phyloP scores from a whole-genome alignment of 2,888 invertebrate species.

The Scrobipalpa atriplicella region DNA sequence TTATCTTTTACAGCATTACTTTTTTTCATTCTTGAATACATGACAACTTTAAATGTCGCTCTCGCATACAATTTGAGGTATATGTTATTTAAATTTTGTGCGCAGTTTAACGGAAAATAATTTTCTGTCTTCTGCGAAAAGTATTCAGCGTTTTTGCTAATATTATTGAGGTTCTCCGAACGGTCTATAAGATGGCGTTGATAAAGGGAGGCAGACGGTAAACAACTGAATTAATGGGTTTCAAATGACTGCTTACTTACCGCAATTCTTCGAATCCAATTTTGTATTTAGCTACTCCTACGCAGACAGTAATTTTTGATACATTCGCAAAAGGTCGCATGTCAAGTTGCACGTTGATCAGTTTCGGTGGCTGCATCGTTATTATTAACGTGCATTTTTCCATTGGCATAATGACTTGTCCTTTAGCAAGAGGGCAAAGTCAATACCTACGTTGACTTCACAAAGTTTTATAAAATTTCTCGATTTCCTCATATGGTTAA shows the following conservation, averaged over 20 bases:
- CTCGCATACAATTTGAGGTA: background rate
- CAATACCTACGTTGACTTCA: background rate
- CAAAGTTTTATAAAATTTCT: background rate
- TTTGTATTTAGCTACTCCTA: constrained; percentile 72
- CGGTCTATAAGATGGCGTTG: constrained; percentile 13
- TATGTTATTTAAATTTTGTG: background rate
- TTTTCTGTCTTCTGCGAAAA: constrained; percentile 5
- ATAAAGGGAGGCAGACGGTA: constrained; percentile 37
- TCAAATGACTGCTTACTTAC: constrained; percentile 61
- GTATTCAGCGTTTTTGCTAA: constrained; percentile 1
- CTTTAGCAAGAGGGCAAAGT: background rate
- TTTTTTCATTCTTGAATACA: constrained; percentile 48
- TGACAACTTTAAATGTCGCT: constrained; percentile 36
- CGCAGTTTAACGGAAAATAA: background rate
- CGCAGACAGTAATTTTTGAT: constrained; percentile 62
- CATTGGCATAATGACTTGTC: background rate
- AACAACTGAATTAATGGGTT: constrained; percentile 61
- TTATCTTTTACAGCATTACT: constrained; percentile 58
- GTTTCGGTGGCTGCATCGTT: constrained; percentile 21
- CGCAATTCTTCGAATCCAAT: constrained; percentile 70
- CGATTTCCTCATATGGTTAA: background rate
- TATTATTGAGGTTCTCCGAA: constrained; percentile 18
- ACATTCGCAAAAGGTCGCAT: constrained; percentile 59
- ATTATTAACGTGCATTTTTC: constrained; percentile 24
- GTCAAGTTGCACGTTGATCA: constrained; percentile 41